These are phyloP conservation scores for Drosophila fulvimacula DNA, from an alignment of 2,888 invertebrate species.

Conservation along the genomic window DNA sequence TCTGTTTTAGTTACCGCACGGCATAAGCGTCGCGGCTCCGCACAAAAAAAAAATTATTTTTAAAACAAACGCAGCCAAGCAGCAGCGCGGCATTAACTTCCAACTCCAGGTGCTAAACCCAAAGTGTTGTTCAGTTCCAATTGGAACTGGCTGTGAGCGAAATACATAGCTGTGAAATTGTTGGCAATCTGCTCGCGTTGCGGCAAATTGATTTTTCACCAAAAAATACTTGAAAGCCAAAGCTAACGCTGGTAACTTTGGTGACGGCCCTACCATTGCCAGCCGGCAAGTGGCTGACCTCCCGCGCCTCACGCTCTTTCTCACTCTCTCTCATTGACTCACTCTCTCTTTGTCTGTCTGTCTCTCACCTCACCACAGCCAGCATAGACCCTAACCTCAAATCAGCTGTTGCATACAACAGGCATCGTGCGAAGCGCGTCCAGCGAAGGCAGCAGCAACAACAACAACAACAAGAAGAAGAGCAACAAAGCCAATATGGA, in stretches of 20 bases:
- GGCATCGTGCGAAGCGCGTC: constrained; percentile 40
- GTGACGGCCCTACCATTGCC: constrained; percentile 12
- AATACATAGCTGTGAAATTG: constrained; percentile 17
- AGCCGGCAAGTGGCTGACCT: constrained; percentile 45
- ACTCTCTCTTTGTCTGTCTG: neutral
- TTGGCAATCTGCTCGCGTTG: constrained; percentile 21
- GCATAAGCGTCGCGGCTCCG: constrained; percentile 56
- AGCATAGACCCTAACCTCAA: constrained; percentile 53
- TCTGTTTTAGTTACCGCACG: constrained; percentile 54
- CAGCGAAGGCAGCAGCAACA: constrained; percentile 19
- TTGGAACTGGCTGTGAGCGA: constrained; percentile 2
- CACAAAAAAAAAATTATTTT: constrained; percentile 68
- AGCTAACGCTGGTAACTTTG: constrained; percentile 5
- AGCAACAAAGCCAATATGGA: constrained; percentile 84
- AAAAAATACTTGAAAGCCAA: constrained; percentile 36
- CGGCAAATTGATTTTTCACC: constrained; percentile 60
- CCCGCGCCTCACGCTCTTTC: neutral
- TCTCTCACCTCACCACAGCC: constrained; percentile 1
- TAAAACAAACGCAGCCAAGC: constrained; percentile 46
- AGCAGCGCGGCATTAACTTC: constrained; percentile 29
- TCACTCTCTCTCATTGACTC: neutral
- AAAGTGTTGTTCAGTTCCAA: constrained; percentile 27
- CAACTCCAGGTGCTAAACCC: constrained; percentile 29
- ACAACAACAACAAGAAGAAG: constrained; percentile 13
- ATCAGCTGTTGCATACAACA: constrained; percentile 70